phyloP scores from a whole-genome alignment of 2,797 vertebrate genomes.

The Rachycentron canadum region DNA sequence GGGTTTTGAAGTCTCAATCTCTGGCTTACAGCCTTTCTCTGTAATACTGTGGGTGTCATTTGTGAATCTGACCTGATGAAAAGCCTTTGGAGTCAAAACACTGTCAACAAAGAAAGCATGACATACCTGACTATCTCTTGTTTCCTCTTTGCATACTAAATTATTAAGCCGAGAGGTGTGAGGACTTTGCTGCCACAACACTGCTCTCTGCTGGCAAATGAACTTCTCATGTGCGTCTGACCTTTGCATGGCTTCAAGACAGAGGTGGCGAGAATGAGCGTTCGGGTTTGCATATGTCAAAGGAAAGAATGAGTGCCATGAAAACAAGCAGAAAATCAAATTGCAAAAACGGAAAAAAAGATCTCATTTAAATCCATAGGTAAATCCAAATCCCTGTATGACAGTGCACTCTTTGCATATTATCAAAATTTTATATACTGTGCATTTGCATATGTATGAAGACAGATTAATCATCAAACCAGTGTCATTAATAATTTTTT shows the following conservation, averaged over 20 bases:
- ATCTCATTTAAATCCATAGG: too few species aligned
- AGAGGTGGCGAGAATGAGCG: background rate
- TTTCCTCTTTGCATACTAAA: constrained; percentile 74
- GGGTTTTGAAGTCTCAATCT: constrained; percentile 70
- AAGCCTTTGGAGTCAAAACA: constrained; percentile 71
- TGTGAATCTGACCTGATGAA: constrained; percentile 73
- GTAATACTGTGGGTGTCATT: constrained; percentile 64
- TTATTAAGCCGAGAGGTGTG: constrained; percentile 39
- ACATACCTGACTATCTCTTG: constrained; percentile 59
- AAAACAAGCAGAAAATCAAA: background rate
- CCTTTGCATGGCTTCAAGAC: constrained; percentile 48
- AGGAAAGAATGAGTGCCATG: background rate
- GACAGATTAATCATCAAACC: constrained; percentile 31
- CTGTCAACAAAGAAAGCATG: constrained; percentile 66
- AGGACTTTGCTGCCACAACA: constrained; percentile 80
- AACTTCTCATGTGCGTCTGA: constrained; percentile 45
- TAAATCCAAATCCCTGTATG: constrained; percentile 23
- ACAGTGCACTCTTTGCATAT: background rate
- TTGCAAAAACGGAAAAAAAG: too few species aligned
- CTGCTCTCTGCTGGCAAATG: constrained; percentile 86
- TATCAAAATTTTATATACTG: constrained; percentile 17
- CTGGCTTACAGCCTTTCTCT: constrained; percentile 56
- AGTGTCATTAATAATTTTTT: constrained; percentile 14
- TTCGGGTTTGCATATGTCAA: background rate
- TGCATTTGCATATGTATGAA: constrained; percentile 42